phyloP scores from a whole-genome alignment of 2,113 vertebrate species.

The Lepidothrix coronata region DNA sequence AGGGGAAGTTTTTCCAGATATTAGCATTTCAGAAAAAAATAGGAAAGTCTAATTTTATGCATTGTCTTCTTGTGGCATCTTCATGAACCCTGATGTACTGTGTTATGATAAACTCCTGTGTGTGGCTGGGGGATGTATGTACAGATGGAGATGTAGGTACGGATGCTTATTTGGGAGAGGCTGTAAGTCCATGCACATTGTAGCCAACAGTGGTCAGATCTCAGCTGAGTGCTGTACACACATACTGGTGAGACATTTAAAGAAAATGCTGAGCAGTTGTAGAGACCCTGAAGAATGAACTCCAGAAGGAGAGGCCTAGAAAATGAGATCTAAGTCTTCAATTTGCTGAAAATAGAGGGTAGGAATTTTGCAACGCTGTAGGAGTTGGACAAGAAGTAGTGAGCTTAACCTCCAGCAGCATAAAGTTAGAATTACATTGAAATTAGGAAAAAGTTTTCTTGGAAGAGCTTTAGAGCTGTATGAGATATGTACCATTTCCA shows the following conservation, averaged over 20 bases:
- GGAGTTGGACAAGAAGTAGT: neutral
- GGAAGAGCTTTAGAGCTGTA: neutral
- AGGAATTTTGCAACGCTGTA: neutral
- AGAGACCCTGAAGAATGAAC: neutral
- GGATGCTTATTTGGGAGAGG: neutral
- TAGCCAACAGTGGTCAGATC: neutral
- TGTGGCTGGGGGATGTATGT: neutral
- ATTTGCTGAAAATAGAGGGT: neutral
- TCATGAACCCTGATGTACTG: rapidly evolving
- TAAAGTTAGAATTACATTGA: neutral
- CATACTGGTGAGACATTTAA: neutral
- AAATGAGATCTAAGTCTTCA: neutral
- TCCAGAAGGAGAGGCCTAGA: neutral
- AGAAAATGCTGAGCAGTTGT: neutral
- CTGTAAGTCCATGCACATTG: neutral
- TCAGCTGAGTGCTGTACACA: neutral
- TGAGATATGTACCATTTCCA: neutral
- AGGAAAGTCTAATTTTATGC: neutral
- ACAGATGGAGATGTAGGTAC: neutral
- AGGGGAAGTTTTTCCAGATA: neutral
- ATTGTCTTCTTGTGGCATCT: neutral
- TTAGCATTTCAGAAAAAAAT: neutral
- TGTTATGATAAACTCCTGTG: neutral
- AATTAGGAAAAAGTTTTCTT: neutral
- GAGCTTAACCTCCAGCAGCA: neutral